Evolutionary conservation across 2,113 vertebrate genomes (phyloP).

Genomic region (Chrysochloris asiatica): DNA sequence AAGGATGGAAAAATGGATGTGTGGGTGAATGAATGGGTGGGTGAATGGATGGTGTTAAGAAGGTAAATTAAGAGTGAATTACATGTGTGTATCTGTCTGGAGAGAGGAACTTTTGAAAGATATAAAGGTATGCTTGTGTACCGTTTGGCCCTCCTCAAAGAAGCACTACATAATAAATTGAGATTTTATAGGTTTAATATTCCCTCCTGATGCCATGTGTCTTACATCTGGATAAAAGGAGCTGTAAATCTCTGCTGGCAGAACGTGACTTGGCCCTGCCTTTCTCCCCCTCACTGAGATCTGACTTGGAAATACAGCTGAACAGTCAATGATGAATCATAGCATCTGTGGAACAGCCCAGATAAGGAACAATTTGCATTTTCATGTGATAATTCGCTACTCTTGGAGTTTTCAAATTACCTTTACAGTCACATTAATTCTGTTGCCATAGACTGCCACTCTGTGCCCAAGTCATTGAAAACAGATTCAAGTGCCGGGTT

Average conservation of each 20-base stretch:
- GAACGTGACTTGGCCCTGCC: slow-evolving; percentile 50
- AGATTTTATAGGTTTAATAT: slow-evolving; percentile 79
- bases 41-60: neutral
- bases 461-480: slow-evolving; percentile 37
- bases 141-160: slow-evolving; percentile 62
- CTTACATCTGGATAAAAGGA: slow-evolving; percentile 81
- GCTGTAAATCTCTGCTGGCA: slow-evolving; percentile 82
- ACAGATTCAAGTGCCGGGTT: slow-evolving; percentile 45
- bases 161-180: slow-evolving; percentile 68
- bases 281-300: slow-evolving; percentile 68
- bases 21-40: accelerated
- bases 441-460: slow-evolving; percentile 52
- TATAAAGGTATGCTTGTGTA: slow-evolving; percentile 34
- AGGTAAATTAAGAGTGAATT: neutral
- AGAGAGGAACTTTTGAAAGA: neutral
- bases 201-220: slow-evolving; percentile 63
- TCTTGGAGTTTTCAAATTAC: slow-evolving; percentile 79
- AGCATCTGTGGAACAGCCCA: slow-evolving; percentile 78
- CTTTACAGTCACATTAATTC: slow-evolving; percentile 79
- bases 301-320: slow-evolving; percentile 78
- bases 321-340: slow-evolving; percentile 83
- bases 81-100: neutral
- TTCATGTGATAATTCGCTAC: slow-evolving; percentile 79
- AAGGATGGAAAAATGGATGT: neutral
- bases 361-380: slow-evolving; percentile 84